phyloP scores from a whole-genome alignment of 2,888 invertebrate genomes.

The Strigamia transsilvanica region DNA sequence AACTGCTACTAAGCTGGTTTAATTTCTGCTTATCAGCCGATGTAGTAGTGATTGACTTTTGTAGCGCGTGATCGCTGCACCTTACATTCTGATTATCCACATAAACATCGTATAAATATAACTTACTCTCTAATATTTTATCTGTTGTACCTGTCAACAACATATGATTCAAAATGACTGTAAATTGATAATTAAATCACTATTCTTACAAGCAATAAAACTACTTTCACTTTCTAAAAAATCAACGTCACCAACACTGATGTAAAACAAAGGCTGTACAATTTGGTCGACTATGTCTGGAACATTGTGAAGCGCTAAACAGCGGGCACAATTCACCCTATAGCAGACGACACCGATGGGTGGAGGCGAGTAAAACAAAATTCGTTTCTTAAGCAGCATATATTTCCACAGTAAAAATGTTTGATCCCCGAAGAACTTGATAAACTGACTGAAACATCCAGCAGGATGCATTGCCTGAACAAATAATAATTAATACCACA shows the following conservation, averaged over 20 bases:
- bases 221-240: constrained; percentile 63
- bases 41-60: constrained; percentile 63
- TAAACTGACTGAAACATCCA: constrained; percentile 64
- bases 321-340: constrained; percentile 65
- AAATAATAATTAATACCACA: neutral
- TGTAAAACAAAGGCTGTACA: constrained; percentile 64
- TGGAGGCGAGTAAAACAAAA: constrained; percentile 65
- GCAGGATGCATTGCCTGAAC: constrained; percentile 65
- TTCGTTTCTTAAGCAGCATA: constrained; percentile 63
- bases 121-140: constrained; percentile 66
- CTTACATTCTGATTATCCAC: constrained; percentile 64
- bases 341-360: constrained; percentile 65
- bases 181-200: neutral
- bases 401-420: constrained; percentile 65
- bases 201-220: constrained; percentile 63
- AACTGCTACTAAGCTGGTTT: constrained; percentile 60
- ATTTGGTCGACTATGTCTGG: constrained; percentile 57
- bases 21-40: constrained; percentile 63
- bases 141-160: constrained; percentile 64
- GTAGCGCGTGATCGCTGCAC: constrained; percentile 61
- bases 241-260: constrained; percentile 66
- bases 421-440: constrained; percentile 64
- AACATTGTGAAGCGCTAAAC: constrained; percentile 63
- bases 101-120: constrained; percentile 64
- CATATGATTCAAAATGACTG: neutral